Conservation (phyloP, 1,140 invertebrate genomes). For the Trinorchestia longiramus region DNA sequence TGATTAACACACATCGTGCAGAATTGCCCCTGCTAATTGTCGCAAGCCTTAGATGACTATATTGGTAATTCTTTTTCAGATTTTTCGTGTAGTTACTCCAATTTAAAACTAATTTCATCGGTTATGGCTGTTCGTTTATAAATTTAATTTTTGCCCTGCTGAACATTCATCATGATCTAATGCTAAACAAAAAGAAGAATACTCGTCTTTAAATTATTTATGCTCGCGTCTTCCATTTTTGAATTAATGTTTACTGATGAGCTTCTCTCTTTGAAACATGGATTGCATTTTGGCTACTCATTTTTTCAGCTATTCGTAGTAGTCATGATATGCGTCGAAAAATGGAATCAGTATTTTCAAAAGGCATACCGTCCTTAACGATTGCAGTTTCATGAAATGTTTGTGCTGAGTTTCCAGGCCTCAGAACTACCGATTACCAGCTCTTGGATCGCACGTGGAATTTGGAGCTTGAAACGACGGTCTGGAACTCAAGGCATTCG, state of each 20-base stretch:
- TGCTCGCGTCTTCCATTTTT: not conserved
- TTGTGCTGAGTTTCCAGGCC: not conserved
- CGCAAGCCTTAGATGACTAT: not conserved
- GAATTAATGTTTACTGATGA: not conserved
- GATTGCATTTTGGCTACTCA: not conserved
- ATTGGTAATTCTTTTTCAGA: not conserved
- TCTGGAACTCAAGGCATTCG: slow-evolving; percentile 32
- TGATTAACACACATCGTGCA: not conserved
- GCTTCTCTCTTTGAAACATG: not conserved
- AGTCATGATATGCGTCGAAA: not conserved
- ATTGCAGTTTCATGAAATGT: not conserved
- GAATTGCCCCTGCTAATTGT: not conserved
- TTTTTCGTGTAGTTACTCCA: not conserved
- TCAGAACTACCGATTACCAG: slow-evolving; percentile 35
- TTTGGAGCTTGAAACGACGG: slow-evolving; percentile 3
- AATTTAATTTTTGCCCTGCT: not conserved
- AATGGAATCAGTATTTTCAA: not conserved
- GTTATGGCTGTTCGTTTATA: not conserved
- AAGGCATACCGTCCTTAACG: not conserved
- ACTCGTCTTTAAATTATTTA: not conserved
- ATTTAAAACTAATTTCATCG: not conserved
- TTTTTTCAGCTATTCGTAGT: not conserved
- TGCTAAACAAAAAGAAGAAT: not conserved
- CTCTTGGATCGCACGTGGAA: slow-evolving; percentile 23
- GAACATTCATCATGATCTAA: too few relatives aligned